phyloP scores from a whole-genome alignment of 1,140 invertebrate species.

The Zelostemma sp. region DNA sequence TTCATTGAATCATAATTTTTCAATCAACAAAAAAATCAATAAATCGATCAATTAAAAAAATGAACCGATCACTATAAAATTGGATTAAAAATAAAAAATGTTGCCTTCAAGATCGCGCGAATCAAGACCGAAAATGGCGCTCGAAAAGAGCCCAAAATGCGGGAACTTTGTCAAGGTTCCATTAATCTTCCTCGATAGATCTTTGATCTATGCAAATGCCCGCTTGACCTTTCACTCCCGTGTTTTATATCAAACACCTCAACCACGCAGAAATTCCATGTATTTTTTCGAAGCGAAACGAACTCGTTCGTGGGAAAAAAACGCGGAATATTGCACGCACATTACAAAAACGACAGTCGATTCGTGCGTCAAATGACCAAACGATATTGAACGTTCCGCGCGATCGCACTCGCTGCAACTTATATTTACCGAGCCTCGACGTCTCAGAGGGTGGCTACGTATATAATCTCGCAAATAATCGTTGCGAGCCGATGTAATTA shows the following conservation, averaged over 20 bases:
- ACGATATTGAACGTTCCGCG: neutral
- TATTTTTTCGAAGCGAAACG: too few species aligned
- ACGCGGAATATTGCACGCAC: too few species aligned
- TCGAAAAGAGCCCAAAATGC: neutral
- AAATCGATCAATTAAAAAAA: too few species aligned
- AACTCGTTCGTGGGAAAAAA: neutral
- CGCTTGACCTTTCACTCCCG: too few species aligned
- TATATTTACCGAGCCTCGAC: too few species aligned
- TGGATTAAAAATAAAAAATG: too few species aligned
- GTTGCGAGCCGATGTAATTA: neutral
- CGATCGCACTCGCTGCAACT: neutral
- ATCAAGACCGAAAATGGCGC: too few species aligned
- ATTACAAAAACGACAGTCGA: neutral
- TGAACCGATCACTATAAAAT: too few species aligned
- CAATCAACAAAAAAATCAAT: too few species aligned
- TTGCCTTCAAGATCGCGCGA: neutral
- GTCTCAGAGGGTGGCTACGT: too few species aligned
- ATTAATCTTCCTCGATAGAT: neutral
- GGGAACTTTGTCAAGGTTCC: neutral
- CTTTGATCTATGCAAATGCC: neutral
- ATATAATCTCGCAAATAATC: neutral
- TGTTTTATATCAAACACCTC: neutral
- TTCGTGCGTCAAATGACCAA: neutral
- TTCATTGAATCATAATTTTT: too few species aligned
- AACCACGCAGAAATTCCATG: too few species aligned